Conservation (phyloP, 2,113 vertebrate genomes). For the Macroglossus sobrinus region DNA sequence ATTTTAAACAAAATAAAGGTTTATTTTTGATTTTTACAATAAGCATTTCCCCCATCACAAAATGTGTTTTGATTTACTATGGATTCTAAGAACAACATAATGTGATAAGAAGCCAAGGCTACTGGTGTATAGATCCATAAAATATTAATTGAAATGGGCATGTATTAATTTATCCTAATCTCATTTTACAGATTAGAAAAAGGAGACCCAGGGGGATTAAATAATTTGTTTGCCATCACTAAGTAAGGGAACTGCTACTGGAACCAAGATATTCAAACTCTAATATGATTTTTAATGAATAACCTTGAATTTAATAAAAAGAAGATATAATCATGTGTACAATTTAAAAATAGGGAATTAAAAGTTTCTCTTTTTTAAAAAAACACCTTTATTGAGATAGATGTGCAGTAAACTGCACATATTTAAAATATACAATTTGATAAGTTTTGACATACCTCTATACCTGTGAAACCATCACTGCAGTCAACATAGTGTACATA, state of each 20-base stretch:
- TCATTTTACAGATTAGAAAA: conserved; percentile 1
- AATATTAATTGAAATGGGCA: neutral
- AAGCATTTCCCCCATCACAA: neutral
- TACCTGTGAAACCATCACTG: neutral
- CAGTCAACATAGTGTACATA: neutral
- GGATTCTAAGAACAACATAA: neutral
- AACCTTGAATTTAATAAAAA: conserved; percentile 18
- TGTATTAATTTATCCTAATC: neutral
- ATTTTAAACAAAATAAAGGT: neutral
- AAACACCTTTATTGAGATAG: neutral
- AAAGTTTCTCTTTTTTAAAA: neutral
- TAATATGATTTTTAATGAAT: neutral
- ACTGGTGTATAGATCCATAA: neutral
- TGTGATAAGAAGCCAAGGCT: neutral
- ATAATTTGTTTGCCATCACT: neutral
- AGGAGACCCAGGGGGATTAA: neutral
- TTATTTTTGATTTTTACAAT: conserved; percentile 2
- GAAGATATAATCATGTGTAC: neutral
- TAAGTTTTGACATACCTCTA: neutral
- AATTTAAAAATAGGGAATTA: neutral
- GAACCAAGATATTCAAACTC: neutral
- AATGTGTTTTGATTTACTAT: neutral
- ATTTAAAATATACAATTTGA: neutral
- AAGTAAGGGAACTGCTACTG: neutral
- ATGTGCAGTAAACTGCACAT: neutral